Conservation (phyloP, 2,888 invertebrate species). For the Petrolisthes cinctipes region DNA sequence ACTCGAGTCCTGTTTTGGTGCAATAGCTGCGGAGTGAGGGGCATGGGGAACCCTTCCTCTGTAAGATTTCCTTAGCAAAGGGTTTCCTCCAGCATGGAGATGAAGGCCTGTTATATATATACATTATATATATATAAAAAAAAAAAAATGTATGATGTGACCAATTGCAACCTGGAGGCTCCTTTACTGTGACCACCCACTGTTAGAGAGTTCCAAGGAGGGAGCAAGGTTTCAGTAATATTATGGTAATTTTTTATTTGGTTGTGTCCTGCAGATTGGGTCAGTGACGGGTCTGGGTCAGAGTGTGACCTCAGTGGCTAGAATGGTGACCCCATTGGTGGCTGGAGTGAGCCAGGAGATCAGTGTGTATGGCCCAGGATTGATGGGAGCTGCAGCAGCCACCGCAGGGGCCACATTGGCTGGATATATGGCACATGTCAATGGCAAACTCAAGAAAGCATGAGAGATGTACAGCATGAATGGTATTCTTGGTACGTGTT, state of each 20-base stretch:
- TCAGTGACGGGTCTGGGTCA: constrained; percentile 69
- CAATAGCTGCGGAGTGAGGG: no score
- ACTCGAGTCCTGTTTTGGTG: no score
- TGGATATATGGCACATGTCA: constrained; percentile 14
- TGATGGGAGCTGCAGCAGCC: constrained; percentile 41
- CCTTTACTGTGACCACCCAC: no score
- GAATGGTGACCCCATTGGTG: constrained; percentile 69
- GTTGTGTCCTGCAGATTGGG: constrained; percentile 66
- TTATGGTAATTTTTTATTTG: not conserved
- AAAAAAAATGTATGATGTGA: not conserved
- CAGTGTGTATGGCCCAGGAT: constrained; percentile 46
- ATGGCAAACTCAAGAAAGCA: constrained; percentile 9
- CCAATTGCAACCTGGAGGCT: no score
- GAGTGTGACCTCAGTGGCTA: constrained; percentile 69
- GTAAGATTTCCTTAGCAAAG: no score
- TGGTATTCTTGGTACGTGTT: no score
- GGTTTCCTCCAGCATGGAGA: not conserved
- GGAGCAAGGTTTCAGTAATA: no score
- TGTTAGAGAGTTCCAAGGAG: no score
- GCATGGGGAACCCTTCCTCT: no score
- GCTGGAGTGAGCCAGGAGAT: constrained; percentile 69
- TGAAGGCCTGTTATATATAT: no score
- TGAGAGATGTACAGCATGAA: not conserved
- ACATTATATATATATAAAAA: not conserved
- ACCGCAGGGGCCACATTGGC: constrained; percentile 30